These are phyloP conservation scores for Nesoenas mayeri DNA, from an alignment of 2,113 vertebrate genomes.

Conservation along the genomic window DNA sequence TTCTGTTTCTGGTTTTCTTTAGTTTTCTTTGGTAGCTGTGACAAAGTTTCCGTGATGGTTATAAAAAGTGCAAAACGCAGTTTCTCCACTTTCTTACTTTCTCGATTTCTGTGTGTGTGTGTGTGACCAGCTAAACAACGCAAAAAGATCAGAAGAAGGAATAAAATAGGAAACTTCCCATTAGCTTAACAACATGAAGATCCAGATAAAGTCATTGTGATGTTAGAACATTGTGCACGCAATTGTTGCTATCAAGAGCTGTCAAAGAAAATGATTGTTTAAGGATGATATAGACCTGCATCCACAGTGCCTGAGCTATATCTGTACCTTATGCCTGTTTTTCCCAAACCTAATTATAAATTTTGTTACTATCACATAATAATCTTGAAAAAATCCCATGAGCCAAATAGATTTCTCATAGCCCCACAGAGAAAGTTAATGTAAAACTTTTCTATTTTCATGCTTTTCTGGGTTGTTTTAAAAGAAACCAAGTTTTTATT, in stretches of 20 bases:
- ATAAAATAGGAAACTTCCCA: not conserved
- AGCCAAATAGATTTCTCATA: not conserved
- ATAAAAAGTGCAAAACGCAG: conserved; percentile 39
- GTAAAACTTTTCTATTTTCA: not conserved
- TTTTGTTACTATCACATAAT: not conserved
- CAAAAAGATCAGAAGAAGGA: not conserved
- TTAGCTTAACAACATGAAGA: not conserved
- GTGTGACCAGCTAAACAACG: not conserved
- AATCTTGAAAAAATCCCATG: not conserved
- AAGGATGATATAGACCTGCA: not conserved
- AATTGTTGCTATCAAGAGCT: not conserved
- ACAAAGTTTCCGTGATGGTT: conserved; percentile 53
- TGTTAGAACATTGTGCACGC: not conserved
- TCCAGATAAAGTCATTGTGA: not conserved
- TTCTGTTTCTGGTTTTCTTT: conserved; percentile 64
- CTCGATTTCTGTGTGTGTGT: no score
- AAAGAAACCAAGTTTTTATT: not conserved
- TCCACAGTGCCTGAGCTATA: not conserved
- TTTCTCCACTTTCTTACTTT: not conserved
- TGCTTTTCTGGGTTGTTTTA: not conserved
- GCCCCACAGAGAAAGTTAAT: not conserved
- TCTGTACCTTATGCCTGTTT: not conserved
- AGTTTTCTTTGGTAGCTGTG: conserved; percentile 54
- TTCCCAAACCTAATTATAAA: not conserved
- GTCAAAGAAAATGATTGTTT: conserved; percentile 1